Evolutionary conservation across 2,113 vertebrate genomes (phyloP).

Genomic region (Vulpes lagopus): DNA sequence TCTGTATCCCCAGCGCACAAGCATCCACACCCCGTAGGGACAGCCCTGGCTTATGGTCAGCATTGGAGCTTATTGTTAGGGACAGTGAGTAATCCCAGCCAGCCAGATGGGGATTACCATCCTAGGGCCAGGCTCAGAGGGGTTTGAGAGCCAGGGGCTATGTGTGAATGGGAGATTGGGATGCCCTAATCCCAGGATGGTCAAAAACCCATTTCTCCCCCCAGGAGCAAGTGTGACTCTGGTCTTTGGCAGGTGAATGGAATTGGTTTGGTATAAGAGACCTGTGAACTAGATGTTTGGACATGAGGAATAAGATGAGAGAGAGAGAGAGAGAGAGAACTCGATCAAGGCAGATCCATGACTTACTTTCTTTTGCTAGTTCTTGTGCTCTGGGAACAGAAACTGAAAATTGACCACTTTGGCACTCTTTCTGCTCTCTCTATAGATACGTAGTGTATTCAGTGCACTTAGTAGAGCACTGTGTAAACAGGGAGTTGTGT

Average conservation of each 20-base stretch:
- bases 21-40: fast-evolving
- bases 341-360: fast-evolving
- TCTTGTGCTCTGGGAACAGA: background rate
- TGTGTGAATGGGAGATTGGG: background rate
- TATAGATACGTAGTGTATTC: background rate
- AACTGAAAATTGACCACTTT: background rate
- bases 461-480: background rate
- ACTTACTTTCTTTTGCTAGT: background rate
- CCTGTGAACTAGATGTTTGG: background rate
- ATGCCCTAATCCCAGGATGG: background rate
- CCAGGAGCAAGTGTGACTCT: background rate
- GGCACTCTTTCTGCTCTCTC: background rate
- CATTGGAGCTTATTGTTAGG: background rate
- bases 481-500: background rate
- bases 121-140: background rate
- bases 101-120: background rate
- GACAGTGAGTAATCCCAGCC: background rate
- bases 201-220: background rate
- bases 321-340: background rate
- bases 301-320: background rate
- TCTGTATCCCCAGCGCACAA: background rate
- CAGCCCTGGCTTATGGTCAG: background rate
- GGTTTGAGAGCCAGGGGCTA: background rate
- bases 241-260: too few relatives aligned
- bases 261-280: background rate